Evolutionary conservation across 2,888 invertebrate species (phyloP), one percentile per base, ranked within the genome.

Genomic region (Scotopteryx bipunctaria): DNA sequence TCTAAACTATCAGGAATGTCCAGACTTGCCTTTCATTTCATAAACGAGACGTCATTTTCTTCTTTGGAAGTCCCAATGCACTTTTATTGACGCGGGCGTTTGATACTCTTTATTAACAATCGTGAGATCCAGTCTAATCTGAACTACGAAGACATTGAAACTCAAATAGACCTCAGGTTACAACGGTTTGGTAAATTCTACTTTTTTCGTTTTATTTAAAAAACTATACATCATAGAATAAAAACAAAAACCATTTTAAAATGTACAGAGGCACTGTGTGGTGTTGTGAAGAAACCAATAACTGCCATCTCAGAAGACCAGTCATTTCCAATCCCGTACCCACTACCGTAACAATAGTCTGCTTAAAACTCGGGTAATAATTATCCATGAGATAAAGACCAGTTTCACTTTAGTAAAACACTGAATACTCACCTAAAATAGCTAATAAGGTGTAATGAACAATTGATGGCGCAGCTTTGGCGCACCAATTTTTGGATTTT

Each of bases 351-450:
- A n/a, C n/a, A n/a, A n/a, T n/a, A n/a, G n/a, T n/a, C n/a, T n/a
- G n/a, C n/a, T 35, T 5, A 4, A 35, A n/a, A 16, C 33, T 33
- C 16, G 16, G 9, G 33, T n/a, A n/a, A n/a, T 9, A 19, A 15
- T 21, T 21, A 6, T 2, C 2, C 17, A 19, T 35, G 19, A 35
- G 9, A 15, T 15, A 16, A 3, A 5, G n/a, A 5, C 23, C 14
- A 29, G 11, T 13, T 13, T 25, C 2, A 38, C 23, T 41, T 15
- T 1, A 14, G n/a, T 27, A 13, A 43, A 17, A 23, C n/a, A 43
- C 9, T 33, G 17, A 33, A 23, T 21, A 74, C 77, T 78, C 59
- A 79, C 79, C 76, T 47, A 76, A 53, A 60, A 72, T 35, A 21
- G 63, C 16, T 57, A 78, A 63, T 27, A 68, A 37, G 3, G 63